A percentile compares a stretch with the other conserved stretches of the same genome.
phyloP scores from a whole-genome alignment of 2,113 vertebrate genomes.

The Glaucidium brasilianum region DNA sequence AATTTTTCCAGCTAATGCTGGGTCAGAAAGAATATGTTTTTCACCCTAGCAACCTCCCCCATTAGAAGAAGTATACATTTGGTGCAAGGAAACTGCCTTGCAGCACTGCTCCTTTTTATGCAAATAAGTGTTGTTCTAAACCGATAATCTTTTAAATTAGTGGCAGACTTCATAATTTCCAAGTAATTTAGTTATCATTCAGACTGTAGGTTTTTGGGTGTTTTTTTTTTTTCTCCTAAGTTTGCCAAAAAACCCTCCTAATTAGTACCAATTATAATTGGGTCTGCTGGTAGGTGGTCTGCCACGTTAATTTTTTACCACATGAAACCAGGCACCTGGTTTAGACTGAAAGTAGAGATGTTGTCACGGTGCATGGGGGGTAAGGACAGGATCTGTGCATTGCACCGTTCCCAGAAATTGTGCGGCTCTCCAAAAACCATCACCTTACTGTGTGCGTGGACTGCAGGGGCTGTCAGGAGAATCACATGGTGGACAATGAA shows the following conservation, averaged over 20 bases:
- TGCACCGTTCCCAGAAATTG: not conserved
- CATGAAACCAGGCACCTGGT: not conserved
- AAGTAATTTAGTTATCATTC: not conserved
- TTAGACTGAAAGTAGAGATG: not conserved
- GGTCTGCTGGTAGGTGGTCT: not conserved
- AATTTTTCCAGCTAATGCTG: slow-evolving; percentile 16
- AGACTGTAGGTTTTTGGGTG: not conserved
- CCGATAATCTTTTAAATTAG: not conserved
- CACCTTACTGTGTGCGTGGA: not conserved
- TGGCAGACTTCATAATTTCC: not conserved
- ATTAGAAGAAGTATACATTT: not conserved
- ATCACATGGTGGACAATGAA: not conserved
- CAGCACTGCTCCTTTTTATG: not conserved
- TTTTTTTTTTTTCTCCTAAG: not conserved
- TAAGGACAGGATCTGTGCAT: no score
- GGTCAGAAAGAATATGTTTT: slow-evolving; percentile 40
- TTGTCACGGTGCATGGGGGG: not conserved
- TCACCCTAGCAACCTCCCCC: not conserved
- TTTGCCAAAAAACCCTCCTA: rapidly evolving
- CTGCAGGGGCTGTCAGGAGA: not conserved
- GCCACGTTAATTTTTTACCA: not conserved
- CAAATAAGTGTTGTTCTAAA: not conserved
- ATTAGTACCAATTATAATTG: not conserved
- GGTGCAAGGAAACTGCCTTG: not conserved
- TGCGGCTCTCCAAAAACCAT: not conserved